Base-by-base conservation (phyloP, 2,113 vertebrate genomes). In the Elgaria multicarinata region DNA sequence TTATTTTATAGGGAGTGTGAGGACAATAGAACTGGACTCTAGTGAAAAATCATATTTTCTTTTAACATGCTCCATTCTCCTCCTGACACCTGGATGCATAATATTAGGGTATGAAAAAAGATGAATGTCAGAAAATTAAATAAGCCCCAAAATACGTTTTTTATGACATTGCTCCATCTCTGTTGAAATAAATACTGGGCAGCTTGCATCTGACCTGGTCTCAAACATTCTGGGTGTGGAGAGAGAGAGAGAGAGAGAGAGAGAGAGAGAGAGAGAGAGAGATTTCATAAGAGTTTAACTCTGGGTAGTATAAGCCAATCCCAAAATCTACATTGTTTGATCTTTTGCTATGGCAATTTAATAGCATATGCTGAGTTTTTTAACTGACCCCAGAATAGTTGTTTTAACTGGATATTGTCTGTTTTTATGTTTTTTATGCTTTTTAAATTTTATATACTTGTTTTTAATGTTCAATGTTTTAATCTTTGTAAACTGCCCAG, bases 31-130 rank as follows among this genome's bases (percentile, higher is more conserved):
- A 12, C 26, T 28, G 16, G 42, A n/a, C 28, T 10, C 62, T 85
- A 92, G 93, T 82, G 55, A 90, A 92, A 90, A 85, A 85, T 85
- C 93, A 87, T 86, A 39, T 83, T 79, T 74, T 78, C 79, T 87
- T 75, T 31, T 3, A 55, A 55, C 64, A 0, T 67, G 83, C 78
- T 83, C 82, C 86, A 81, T 74, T 90, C 85, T 90, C 26, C 87
- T 87, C 85, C 66, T 81, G 92, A 75, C 62, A 80, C 88, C 86
- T 12, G 80, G 78, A 64, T 90, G 80, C 62, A 83, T 90, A 82
- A 91, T 72, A 88, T 0, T 86, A 93, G 88, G 83, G 64, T 77
- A 89, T 78, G 84, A 92, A 93, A 91, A 89, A 89, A 90, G 83
- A 87, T 71, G 10, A 92, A 71, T 77, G 81, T 71, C 84, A 86